Percentiles rank a stretch among this genome's conserved stretches.
Conservation (phyloP, 2,888 invertebrate genomes). For the Thyatira batis region DNA sequence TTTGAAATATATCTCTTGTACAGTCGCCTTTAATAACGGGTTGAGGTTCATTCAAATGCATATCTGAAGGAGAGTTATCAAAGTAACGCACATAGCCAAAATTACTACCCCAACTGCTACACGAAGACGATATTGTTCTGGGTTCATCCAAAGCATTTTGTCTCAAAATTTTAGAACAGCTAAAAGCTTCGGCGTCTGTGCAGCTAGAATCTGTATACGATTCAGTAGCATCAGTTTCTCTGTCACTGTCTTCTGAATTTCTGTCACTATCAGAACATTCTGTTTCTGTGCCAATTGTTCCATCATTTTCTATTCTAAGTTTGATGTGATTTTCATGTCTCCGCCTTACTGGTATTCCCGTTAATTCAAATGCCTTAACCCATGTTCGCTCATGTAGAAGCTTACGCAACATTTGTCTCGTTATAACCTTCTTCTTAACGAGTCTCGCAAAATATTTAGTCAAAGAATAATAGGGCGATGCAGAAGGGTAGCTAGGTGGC, state of each 20-base stretch:
- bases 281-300: slow-evolving; percentile 67
- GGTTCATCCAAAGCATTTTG: slow-evolving; percentile 84
- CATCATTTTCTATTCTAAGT: slow-evolving; percentile 69
- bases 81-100: slow-evolving; percentile 87
- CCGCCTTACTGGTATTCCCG: slow-evolving; percentile 69
- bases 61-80: slow-evolving; percentile 71
- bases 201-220: slow-evolving; percentile 67
- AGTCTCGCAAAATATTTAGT: slow-evolving; percentile 89
- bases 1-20: slow-evolving; percentile 64
- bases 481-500: slow-evolving; percentile 88
- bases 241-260: slow-evolving; percentile 48
- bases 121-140: slow-evolving; percentile 70
- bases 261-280: slow-evolving; percentile 67
- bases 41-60: slow-evolving; percentile 56
- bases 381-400: slow-evolving; percentile 85
- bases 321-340: slow-evolving; percentile 73
- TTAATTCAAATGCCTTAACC: slow-evolving; percentile 75
- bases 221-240: slow-evolving; percentile 68
- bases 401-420: slow-evolving; percentile 87
- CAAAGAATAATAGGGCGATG: slow-evolving; percentile 89
- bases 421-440: slow-evolving; percentile 87
- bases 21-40: slow-evolving; percentile 60
- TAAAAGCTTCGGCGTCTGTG: slow-evolving; percentile 56
- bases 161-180: slow-evolving; percentile 71
- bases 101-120: slow-evolving; percentile 82